A percentile compares a stretch with the other conserved stretches of the same genome.
These are phyloP conservation scores for Takifugu bimaculatus DNA, from an alignment of 2,113 vertebrate genomes.

Conservation along the genomic window DNA sequence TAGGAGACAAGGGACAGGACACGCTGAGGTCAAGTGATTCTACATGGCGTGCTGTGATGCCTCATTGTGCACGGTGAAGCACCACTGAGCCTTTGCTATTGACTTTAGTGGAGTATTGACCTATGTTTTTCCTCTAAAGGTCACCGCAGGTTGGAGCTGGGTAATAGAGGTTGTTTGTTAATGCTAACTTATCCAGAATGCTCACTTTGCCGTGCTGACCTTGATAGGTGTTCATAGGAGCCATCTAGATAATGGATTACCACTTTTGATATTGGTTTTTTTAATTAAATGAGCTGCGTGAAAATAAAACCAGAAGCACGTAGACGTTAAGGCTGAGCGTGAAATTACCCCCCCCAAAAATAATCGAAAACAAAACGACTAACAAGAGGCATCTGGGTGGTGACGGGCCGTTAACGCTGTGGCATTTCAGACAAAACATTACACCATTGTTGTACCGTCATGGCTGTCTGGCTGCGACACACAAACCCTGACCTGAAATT, in stretches of 20 bases:
- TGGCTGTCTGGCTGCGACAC: conserved; percentile 17
- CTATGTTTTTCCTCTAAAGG: conserved; percentile 6
- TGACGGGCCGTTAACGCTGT: conserved; percentile 2
- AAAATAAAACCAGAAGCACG: too few relatives aligned
- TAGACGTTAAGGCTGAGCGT: too few relatives aligned
- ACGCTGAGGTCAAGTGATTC: conserved; percentile 38
- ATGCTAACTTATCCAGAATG: not conserved
- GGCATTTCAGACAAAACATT: conserved; percentile 12
- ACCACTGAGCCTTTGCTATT: conserved; percentile 16
- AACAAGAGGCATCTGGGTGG: not conserved
- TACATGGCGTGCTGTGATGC: not conserved
- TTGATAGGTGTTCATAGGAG: conserved; percentile 2
- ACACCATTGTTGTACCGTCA: conserved; percentile 3
- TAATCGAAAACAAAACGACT: conserved; percentile 2
- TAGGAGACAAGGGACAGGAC: conserved; percentile 9
- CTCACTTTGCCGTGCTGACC: conserved; percentile 7
- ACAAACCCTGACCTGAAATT: conserved; percentile 30
- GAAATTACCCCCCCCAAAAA: too few relatives aligned
- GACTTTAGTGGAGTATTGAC: conserved; percentile 17
- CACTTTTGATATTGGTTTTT: too few relatives aligned
- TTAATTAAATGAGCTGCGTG: too few relatives aligned
- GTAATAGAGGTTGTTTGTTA: not conserved
- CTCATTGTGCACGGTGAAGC: conserved; percentile 20
- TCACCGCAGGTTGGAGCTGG: conserved; percentile 19
- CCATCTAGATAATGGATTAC: conserved; percentile 3